Base-by-base conservation (phyloP, 2,113 vertebrate genomes). In the Pseudopipra pipra region DNA sequence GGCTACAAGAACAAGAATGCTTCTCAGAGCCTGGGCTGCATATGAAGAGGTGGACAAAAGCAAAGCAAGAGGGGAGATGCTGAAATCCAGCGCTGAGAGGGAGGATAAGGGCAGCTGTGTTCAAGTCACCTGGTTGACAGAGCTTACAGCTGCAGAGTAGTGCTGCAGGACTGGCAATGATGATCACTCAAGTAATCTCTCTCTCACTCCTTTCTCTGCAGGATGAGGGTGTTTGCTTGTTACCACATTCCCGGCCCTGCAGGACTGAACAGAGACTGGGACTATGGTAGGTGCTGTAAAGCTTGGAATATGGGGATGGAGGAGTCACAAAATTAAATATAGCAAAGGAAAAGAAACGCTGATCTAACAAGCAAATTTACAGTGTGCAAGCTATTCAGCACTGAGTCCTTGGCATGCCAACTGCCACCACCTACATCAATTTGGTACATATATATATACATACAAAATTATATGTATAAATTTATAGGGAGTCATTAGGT, bases 121-220 rank as follows among this genome's bases (percentile, higher is more conserved):
- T 77, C 41, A 70, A 35, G 24, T 28, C 4, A 35, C 5, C 30
- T 23, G 49, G 3, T 20, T 7, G 7, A 39, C 33, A 62, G 39
- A 76, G 17, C 6, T 37, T 46, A n/a, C n/a, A 71, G 70, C 7
- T 55, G 47, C 66, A 79, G 20, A n/a, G 39, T 15, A 62, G 37
- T 0, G 0, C n/a, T 66, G 61, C 0, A 0, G 27, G 12, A 52
- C 14, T 11, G 37, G 8, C 41, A 68, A 43, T 5, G 5, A 8
- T 31, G 20, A 85, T 47, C 23, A 27, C 4, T 31, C 22, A n/a
- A 19, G 14, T 54, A 7, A 77, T n/a, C 6, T 68, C 14, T 41
- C 21, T 73, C 31, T n/a, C 11, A 15, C 13, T 49, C 24, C 25
- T 47, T 82, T 67, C 37, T 21, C 28, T 17, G 2, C 15, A 52